Evolutionary conservation across 2,888 invertebrate genomes (phyloP).

Genomic region (Cantharis lateralis): DNA sequence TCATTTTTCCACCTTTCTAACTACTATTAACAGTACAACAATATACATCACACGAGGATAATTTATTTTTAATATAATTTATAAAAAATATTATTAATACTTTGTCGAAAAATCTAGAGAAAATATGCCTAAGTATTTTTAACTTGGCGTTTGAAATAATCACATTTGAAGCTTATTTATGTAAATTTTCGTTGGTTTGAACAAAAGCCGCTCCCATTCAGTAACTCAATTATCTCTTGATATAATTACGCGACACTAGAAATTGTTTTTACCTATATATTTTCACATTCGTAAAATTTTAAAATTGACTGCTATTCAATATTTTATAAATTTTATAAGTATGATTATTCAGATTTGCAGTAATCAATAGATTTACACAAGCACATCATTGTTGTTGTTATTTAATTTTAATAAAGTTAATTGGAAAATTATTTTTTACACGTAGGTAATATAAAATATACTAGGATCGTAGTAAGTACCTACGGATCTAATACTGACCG

Average conservation of each 20-base stretch:
- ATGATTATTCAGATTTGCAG: not conserved
- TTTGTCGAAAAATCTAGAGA: not conserved
- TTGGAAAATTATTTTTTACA: no score
- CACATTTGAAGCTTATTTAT: slow-evolving; percentile 42
- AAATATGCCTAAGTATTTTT: slow-evolving; percentile 11
- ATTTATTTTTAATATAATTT: not conserved
- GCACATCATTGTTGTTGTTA: no score
- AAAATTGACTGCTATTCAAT: not conserved
- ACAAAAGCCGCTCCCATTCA: slow-evolving; percentile 40
- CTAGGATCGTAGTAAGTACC: no score
- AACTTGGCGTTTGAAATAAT: slow-evolving; percentile 38
- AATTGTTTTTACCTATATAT: slow-evolving; percentile 15
- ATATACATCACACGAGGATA: no score
- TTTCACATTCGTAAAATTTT: not conserved
- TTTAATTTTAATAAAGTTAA: no score
- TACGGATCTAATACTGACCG: no score
- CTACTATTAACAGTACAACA: no score
- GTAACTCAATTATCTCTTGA: slow-evolving; percentile 46
- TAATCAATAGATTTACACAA: no score
- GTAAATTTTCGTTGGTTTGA: slow-evolving; percentile 33
- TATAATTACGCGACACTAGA: slow-evolving; percentile 42
- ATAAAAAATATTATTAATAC: not conserved
- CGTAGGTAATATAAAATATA: no score
- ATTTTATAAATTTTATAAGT: not conserved
- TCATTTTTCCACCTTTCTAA: no score